A percentile compares a stretch with the other conserved stretches of the same genome.
Conservation (phyloP, 2,888 invertebrate species). For the Lepetodrilus schrolli region DNA sequence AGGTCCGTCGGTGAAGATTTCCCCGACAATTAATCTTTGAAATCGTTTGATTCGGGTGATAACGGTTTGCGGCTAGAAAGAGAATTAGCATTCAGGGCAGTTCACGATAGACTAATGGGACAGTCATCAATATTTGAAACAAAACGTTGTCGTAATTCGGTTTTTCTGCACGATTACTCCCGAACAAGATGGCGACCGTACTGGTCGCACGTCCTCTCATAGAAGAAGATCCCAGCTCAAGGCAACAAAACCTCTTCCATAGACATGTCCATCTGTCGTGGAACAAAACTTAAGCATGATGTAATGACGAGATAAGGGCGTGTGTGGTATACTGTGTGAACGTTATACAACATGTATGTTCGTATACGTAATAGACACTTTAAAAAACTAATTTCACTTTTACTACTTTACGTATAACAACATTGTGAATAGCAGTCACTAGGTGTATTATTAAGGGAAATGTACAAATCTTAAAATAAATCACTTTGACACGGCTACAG, state of each 20-base stretch:
- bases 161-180: slow-evolving; percentile 15
- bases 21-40: slow-evolving; percentile 28
- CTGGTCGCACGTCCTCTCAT: background rate
- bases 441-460: no score
- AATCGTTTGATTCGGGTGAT: slow-evolving; percentile 28
- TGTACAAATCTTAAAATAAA: no score
- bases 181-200: background rate
- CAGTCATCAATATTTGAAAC: slow-evolving; percentile 22
- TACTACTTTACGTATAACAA: no score
- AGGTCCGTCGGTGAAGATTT: slow-evolving; percentile 19
- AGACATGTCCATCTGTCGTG: no score
- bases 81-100: background rate
- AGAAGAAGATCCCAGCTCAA: background rate
- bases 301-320: no score
- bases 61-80: background rate
- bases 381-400: no score
- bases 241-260: background rate
- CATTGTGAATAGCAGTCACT: no score
- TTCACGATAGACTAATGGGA: slow-evolving; percentile 2
- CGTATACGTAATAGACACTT: no score
- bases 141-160: background rate
- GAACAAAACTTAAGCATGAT: no score
- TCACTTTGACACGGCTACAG: no score
- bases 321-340: no score
- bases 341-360: no score